Base-by-base conservation (phyloP, 1,140 invertebrate species). In the Euglossa dilemma region DNA sequence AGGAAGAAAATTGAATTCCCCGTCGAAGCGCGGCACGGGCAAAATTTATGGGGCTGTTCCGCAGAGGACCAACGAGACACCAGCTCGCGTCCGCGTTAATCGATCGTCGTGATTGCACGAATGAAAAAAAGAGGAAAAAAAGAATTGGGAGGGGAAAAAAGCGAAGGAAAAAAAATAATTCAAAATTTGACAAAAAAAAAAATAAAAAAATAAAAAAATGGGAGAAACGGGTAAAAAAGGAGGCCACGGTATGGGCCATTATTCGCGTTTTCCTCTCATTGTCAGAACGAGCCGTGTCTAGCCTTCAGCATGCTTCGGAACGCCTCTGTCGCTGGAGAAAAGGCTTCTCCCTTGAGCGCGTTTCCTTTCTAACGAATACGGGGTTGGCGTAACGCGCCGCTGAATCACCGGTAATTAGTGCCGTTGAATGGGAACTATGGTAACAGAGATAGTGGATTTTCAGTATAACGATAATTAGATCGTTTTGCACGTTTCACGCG, bases 1-100 rank as follows among this genome's bases (percentile, higher is more conserved):
- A 90, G 73, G 82, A 87, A 85, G 89, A 91, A 92, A 92, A 91
- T 91, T 92, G 87, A 92, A 92, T 92, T 89, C 67, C 80, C 77
- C 80, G 81, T 66, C 76, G 80, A 86, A 85, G 85, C 85, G 83
- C 73, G 80, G 73, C 74, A 50, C 81, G 28, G 88, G 78, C 83
- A 80, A 88, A 92, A 91, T 92, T 92, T 92, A 92, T 91, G 86
- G 90, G 50, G 70, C 80, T 78, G 70, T 76, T 87, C 83, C 67
- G 67, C 56, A 4, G 59, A 81, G 80, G 85, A 84, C 84, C 85
- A 73, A 64, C 82, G 84, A 80, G 73, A 85, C 59, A 52, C 70
- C 56, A 66, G 43, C 66, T 54, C 47, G 71, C 83, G 64, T 70
- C 54, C 75, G 83, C 75, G 78, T 83, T 89, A 88, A 89, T 89